phyloP scores from a whole-genome alignment of 2,113 vertebrate genomes.

The Lota lota region DNA sequence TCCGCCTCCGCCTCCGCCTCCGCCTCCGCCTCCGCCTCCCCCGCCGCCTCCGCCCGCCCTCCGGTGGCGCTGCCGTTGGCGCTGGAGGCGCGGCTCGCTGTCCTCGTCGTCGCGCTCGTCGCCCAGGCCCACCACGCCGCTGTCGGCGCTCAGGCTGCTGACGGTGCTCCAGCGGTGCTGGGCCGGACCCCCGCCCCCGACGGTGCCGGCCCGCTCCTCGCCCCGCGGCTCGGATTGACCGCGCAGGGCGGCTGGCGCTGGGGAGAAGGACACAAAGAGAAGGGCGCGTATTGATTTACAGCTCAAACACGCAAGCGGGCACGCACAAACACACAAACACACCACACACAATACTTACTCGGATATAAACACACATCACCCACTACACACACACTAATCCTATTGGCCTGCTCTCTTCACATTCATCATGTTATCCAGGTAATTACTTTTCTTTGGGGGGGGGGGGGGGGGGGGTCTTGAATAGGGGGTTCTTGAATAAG shows the following conservation, averaged over 20 bases:
- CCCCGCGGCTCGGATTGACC: conserved; percentile 70
- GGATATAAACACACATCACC: too few species aligned
- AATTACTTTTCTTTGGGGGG: too few species aligned
- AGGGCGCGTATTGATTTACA: not conserved
- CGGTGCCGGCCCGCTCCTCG: conserved; percentile 63
- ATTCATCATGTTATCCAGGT: too few species aligned
- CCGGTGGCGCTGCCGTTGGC: conserved; percentile 14
- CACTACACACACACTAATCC: too few species aligned
- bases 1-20: not conserved
- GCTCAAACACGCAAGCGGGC: too few species aligned
- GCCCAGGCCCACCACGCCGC: conserved; percentile 81
- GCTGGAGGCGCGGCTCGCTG: conserved; percentile 58
- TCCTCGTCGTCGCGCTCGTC: conserved; percentile 77
- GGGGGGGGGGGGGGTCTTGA: too few species aligned
- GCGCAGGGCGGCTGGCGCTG: conserved; percentile 62
- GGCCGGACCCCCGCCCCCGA: conserved; percentile 45
- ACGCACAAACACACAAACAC: too few species aligned
- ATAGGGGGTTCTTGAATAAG: not conserved
- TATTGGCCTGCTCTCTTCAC: too few species aligned
- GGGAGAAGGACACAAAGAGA: not conserved
- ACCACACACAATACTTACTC: too few species aligned
- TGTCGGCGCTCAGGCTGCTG: conserved; percentile 88
- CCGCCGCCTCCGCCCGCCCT: too few species aligned
- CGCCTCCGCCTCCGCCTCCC: conserved; percentile 21
- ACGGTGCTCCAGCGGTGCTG: conserved; percentile 88